Conservation (phyloP, 2,888 invertebrate species). For the Cerastis leucographa region DNA sequence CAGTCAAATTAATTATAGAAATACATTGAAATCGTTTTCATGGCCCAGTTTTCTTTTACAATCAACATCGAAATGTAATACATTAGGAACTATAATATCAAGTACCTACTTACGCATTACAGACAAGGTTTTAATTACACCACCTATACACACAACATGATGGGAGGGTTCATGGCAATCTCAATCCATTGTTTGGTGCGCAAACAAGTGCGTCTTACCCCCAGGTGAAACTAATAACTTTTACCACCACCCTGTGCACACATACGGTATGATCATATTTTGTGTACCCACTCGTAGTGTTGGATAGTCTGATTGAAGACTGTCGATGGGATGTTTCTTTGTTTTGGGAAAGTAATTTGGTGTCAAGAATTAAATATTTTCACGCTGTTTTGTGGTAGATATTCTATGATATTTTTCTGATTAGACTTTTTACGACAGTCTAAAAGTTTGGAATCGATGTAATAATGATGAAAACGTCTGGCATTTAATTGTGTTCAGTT, state of each 20-base stretch:
- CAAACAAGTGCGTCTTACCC: slow-evolving; percentile 80
- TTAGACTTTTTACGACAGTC: neutral
- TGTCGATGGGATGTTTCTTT: slow-evolving; percentile 37
- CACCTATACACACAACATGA: slow-evolving; percentile 47
- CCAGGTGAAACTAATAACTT: slow-evolving; percentile 87
- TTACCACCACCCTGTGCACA: slow-evolving; percentile 62
- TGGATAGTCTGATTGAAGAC: slow-evolving; percentile 27
- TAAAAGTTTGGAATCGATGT: neutral
- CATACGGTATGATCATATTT: slow-evolving; percentile 60
- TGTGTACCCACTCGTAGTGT: slow-evolving; percentile 47
- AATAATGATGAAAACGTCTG: neutral
- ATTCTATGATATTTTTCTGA: neutral
- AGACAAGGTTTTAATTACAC: slow-evolving; percentile 63
- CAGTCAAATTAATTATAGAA: neutral
- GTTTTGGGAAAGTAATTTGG: slow-evolving; percentile 30
- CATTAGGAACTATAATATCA: neutral
- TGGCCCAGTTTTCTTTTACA: neutral
- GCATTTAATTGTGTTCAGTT: neutral
- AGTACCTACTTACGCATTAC: slow-evolving; percentile 4
- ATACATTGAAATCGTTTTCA: neutral
- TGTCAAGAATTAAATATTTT: neutral
- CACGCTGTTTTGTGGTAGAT: neutral
- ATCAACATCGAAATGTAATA: neutral
- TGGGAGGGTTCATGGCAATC: slow-evolving; percentile 79
- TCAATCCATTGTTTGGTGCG: slow-evolving; percentile 83